phyloP scores from a whole-genome alignment of 2,113 vertebrate species.

The Benitochromis conjunctus region DNA sequence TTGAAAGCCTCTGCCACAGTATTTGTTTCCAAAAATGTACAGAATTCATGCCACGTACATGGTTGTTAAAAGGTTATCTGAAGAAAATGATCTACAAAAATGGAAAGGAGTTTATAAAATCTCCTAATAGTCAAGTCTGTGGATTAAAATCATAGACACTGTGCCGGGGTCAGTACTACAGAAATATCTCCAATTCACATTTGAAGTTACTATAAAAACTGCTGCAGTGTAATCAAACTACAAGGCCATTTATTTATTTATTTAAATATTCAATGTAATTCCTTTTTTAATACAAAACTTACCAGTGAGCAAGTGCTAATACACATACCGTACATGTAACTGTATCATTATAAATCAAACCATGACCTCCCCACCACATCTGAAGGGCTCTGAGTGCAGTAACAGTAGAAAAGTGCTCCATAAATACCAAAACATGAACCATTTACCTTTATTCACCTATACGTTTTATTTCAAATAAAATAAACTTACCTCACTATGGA shows the following conservation, averaged over 20 bases:
- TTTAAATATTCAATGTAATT: neutral
- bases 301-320: neutral
- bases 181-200: neutral
- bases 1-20: neutral
- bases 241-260: neutral
- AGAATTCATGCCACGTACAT: neutral
- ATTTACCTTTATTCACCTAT: neutral
- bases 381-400: neutral
- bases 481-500: constrained; percentile 52
- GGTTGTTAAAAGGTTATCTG: neutral
- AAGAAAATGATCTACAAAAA: neutral
- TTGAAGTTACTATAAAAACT: neutral
- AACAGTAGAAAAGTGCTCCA: neutral
- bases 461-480: neutral
- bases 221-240: neutral
- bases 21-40: neutral
- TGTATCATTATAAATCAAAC: neutral
- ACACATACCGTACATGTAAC: neutral
- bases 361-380: neutral
- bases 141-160: neutral
- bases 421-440: neutral
- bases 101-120: neutral
- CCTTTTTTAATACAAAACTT: neutral
- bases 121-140: neutral
- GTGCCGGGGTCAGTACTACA: neutral